Percentiles rank a stretch among this genome's conserved stretches.
phyloP scores from a whole-genome alignment of 2,113 vertebrate species.

The Esox niger region DNA sequence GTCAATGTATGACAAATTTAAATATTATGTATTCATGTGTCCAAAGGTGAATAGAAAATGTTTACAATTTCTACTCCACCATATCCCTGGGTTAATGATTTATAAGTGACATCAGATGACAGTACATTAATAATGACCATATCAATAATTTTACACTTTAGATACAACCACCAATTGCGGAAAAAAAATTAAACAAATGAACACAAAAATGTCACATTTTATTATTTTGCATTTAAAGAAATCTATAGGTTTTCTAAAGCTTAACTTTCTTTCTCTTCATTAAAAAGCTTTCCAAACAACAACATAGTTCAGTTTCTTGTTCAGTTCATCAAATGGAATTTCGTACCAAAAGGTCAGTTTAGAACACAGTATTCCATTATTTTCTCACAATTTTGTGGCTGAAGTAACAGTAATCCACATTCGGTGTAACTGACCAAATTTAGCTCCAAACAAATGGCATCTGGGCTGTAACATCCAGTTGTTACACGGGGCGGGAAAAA shows the following conservation, averaged over 20 bases:
- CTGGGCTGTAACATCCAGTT: slow-evolving; percentile 42
- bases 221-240: slow-evolving; percentile 48
- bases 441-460: slow-evolving; percentile 42
- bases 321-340: slow-evolving; percentile 50
- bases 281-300: slow-evolving; percentile 48
- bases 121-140: slow-evolving; percentile 57
- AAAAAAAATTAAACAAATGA: slow-evolving; percentile 26
- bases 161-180: slow-evolving; percentile 55
- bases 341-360: slow-evolving; percentile 50
- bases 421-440: slow-evolving; percentile 17
- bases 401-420: slow-evolving; percentile 45
- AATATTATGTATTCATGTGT: slow-evolving; percentile 11
- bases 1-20: slow-evolving; percentile 37
- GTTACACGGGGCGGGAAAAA: slow-evolving; percentile 32
- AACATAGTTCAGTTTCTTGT: slow-evolving; percentile 13
- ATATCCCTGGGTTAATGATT: slow-evolving; percentile 36
- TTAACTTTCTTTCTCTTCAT: slow-evolving; percentile 32
- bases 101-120: slow-evolving; percentile 55
- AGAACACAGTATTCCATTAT: slow-evolving; percentile 16
- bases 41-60: too few relatives aligned
- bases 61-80: not conserved
- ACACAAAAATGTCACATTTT: slow-evolving; percentile 51
- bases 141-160: slow-evolving; percentile 54
- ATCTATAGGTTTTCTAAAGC: slow-evolving; percentile 40
- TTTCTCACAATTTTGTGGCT: slow-evolving; percentile 47